Evolutionary conservation across 2,797 vertebrate species (phyloP), one percentile per base, ranked within the genome.

Genomic region (Apodemus agrarius): DNA sequence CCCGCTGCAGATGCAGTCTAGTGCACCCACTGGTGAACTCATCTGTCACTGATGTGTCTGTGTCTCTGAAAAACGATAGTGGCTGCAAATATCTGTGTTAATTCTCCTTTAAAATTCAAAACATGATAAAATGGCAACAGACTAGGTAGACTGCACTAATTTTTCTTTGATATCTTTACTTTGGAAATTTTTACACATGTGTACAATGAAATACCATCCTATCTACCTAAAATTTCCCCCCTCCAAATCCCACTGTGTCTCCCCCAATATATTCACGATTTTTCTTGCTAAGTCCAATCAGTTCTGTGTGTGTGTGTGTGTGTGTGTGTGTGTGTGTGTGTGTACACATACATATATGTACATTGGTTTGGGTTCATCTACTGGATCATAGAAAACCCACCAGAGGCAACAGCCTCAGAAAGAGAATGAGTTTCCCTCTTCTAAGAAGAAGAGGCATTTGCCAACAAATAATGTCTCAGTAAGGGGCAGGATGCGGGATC

Each of bases 21-120:
- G 84, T 26, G 61, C 76, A 40, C 37, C 43, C 34, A 34, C 83
- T n/a, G n/a, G 6, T 49, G 37, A 96, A 61, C 69, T 79, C 63
- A 16, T 46, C 22, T 3, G 26, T 40, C 2, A 22, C 31, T 57
- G 76, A 67, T 8, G 65, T 4, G 0, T 76, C 54, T 90, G 2
- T 76, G 29, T 26, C 29, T 96, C 93, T 63, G 37, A 65, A 93
- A 95, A 54, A 1, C 37, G 49, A 13, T 8, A 65, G 22, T 90
- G 52, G 46, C 11, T 59, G 4, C 78, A 90, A 89, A 74, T 89
- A 93, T 79, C 87, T 91, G 59, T 49, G 63, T 75, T 76, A 34
- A 85, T 63, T 37, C 87, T 21, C 88, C 86, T 83, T 89, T 43
- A 86, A 75, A 54, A 89, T 91, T 91, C 34, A 65, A 89, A 96